phyloP scores from a whole-genome alignment of 2,797 vertebrate species.

The Aselliscus stoliczkanus region DNA sequence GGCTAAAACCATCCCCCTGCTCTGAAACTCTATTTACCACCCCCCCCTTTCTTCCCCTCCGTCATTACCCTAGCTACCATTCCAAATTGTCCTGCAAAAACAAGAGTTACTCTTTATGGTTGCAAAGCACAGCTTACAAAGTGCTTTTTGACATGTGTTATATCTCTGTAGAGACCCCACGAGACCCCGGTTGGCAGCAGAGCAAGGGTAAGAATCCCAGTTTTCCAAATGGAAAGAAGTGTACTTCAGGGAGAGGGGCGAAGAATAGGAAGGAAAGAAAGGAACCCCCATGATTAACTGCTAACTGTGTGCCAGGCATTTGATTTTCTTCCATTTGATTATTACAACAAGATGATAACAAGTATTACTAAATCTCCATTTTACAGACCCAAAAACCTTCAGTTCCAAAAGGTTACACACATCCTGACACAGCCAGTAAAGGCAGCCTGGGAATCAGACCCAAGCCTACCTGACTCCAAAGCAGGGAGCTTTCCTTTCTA shows the following conservation, averaged over 20 bases:
- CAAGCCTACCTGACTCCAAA: not conserved
- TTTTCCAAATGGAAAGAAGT: not conserved
- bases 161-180: not conserved
- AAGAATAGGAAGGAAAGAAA: not conserved
- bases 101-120: not conserved
- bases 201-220: not conserved
- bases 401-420: not conserved
- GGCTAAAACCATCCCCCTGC: not conserved
- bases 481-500: not conserved
- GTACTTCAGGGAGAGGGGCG: fast-evolving
- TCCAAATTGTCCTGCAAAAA: not conserved
- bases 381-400: not conserved
- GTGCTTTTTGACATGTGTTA: not conserved
- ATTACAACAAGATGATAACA: not conserved
- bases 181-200: not conserved
- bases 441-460: not conserved
- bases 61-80: not conserved
- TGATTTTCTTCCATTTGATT: not conserved
- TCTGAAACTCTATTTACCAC: not conserved
- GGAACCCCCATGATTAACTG: not conserved
- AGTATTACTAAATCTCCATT: not conserved
- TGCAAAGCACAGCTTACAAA: not conserved
- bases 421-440: not conserved
- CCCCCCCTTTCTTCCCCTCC: not conserved
- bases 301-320: not conserved